Evolutionary conservation across 2,888 invertebrate genomes (phyloP).

Genomic region (Carcina quercana): DNA sequence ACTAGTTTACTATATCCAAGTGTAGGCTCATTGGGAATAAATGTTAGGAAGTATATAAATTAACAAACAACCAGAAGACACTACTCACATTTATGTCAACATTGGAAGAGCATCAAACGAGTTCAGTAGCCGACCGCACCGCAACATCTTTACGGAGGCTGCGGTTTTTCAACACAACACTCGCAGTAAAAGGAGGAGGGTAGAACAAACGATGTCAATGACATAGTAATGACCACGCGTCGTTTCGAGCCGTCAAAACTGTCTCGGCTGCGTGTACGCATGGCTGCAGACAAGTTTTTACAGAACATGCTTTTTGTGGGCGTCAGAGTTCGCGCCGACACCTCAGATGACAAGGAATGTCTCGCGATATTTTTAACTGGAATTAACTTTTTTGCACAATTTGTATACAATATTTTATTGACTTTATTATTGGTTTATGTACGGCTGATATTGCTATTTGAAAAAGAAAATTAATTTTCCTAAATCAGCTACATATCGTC

Average conservation of each 20-base stretch:
- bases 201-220: conserved; percentile 59
- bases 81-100: neutral
- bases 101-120: conserved; percentile 1
- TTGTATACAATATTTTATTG: too few relatives aligned
- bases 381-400: too few relatives aligned
- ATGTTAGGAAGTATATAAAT: too few relatives aligned
- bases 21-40: too few relatives aligned
- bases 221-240: conserved; percentile 55
- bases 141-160: conserved; percentile 21
- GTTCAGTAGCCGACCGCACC: conserved; percentile 34
- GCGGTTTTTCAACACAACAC: conserved; percentile 27
- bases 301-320: neutral
- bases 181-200: conserved; percentile 35
- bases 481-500: too few relatives aligned
- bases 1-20: too few relatives aligned
- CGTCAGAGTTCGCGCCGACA: neutral
- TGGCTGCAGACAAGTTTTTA: conserved; percentile 9
- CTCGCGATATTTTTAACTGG: too few relatives aligned
- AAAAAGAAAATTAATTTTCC: too few relatives aligned
- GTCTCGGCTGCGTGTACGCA: too few relatives aligned
- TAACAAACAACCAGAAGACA: neutral
- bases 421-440: too few relatives aligned
- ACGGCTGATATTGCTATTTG: too few relatives aligned
- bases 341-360: too few relatives aligned
- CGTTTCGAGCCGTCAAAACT: conserved; percentile 51